Percentiles rank a stretch among this genome's conserved stretches.
These are phyloP conservation scores for Pristionchus entomophagus DNA, from an alignment of 2,888 invertebrate genomes.

Conservation along the genomic window DNA sequence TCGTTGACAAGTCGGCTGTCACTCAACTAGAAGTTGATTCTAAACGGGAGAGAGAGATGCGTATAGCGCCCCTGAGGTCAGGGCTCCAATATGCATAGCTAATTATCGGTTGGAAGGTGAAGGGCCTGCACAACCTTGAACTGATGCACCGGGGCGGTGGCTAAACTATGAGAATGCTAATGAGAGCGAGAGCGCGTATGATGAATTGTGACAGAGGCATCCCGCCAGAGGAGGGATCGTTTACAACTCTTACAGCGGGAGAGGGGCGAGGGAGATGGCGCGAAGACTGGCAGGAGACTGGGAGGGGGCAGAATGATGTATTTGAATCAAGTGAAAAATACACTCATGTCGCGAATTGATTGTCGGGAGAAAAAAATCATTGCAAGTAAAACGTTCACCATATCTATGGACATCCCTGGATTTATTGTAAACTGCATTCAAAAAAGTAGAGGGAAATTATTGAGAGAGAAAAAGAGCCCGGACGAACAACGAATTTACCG, in stretches of 20 bases:
- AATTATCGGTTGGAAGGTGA: neutral
- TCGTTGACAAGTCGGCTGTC: conserved; percentile 19
- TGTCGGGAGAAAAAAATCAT: too few relatives aligned
- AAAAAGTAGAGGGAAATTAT: too few relatives aligned
- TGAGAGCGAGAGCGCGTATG: conserved; percentile 5
- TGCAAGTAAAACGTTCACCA: too few relatives aligned
- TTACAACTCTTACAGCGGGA: conserved; percentile 35
- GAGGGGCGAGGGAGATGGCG: neutral
- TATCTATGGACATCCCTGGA: too few relatives aligned
- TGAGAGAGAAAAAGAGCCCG: too few relatives aligned
- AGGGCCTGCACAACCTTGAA: conserved; percentile 15
- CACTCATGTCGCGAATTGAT: too few relatives aligned
- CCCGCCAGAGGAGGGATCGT: neutral
- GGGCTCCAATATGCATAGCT: neutral
- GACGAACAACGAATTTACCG: too few relatives aligned
- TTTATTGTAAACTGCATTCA: too few relatives aligned
- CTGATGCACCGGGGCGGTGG: neutral
- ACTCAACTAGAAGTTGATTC: neutral
- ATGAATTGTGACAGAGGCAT: conserved; percentile 21
- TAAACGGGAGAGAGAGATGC: neutral
- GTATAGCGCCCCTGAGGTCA: conserved; percentile 8
- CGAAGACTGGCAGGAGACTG: neutral
- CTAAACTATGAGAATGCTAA: conserved; percentile 30
- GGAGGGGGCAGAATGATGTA: too few relatives aligned
- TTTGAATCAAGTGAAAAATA: too few relatives aligned